These are phyloP conservation scores for Phalacrocorax pelagicus DNA, from an alignment of 2,113 vertebrate genomes.

Conservation along the genomic window DNA sequence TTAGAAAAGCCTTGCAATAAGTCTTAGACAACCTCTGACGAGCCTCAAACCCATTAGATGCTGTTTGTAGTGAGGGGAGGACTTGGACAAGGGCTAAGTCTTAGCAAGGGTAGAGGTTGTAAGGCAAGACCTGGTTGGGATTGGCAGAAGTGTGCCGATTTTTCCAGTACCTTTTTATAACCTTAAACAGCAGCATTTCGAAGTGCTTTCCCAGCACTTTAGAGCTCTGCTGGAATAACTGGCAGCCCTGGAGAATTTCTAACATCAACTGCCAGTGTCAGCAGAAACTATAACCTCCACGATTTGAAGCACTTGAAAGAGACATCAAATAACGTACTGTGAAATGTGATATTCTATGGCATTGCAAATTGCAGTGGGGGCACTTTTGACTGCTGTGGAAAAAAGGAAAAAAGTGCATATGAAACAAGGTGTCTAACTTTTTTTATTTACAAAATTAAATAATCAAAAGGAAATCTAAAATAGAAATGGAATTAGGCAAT, in stretches of 20 bases:
- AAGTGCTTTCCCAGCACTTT: not conserved
- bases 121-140: not conserved
- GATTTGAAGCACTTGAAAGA: not conserved
- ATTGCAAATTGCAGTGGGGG: rapidly evolving
- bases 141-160: not conserved
- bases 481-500: not conserved
- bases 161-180: not conserved
- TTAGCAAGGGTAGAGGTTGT: not conserved
- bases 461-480: not conserved
- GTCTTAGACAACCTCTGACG: not conserved
- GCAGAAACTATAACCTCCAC: not conserved
- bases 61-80: not conserved
- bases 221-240: not conserved
- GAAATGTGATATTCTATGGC: rapidly evolving
- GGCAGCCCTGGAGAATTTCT: not conserved
- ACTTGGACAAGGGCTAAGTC: not conserved
- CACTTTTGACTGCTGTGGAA: not conserved
- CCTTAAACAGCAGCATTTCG: not conserved
- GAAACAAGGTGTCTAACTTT: not conserved
- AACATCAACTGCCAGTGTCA: not conserved
- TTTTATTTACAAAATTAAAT: not conserved
- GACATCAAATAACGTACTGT: not conserved
- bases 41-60: not conserved
- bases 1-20: not conserved
- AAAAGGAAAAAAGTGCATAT: not conserved